Evolutionary conservation across 2,797 vertebrate species (phyloP).

Genomic region (Antrozous pallidus): DNA sequence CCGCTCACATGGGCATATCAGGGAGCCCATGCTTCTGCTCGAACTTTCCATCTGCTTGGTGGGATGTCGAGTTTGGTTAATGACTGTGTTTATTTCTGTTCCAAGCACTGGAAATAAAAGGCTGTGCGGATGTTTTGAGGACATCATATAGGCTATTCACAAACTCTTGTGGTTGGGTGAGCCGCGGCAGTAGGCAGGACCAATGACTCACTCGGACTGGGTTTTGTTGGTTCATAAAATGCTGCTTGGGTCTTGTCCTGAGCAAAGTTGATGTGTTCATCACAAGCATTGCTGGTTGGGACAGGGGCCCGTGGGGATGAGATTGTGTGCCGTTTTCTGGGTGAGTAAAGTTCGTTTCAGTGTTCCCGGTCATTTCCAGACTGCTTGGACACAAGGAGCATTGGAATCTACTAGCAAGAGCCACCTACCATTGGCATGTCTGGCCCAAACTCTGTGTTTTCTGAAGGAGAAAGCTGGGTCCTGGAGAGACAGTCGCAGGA

Average conservation of each 20-base stretch:
- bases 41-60: conserved; percentile 52
- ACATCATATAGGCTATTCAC: conserved; percentile 71
- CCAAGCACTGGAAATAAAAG: conserved; percentile 80
- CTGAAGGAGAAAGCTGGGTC: neutral
- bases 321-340: neutral
- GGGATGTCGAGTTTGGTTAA: conserved; percentile 70
- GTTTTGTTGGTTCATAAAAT: conserved; percentile 78
- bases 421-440: neutral
- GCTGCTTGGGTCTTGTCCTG: conserved; percentile 71
- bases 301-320: neutral
- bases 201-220: conserved; percentile 76
- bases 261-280: conserved; percentile 50
- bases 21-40: conserved; percentile 38
- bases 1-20: neutral
- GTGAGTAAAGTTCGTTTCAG: conserved; percentile 16
- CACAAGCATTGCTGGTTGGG: neutral
- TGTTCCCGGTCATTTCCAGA: neutral
- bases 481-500: neutral
- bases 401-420: neutral
- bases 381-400: neutral
- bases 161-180: conserved; percentile 76
- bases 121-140: conserved; percentile 72
- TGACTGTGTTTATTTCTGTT: conserved; percentile 73
- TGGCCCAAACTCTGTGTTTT: neutral
- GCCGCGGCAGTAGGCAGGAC: conserved; percentile 39